phyloP scores from a whole-genome alignment of 1,140 invertebrate species.

The Cylas formicarius region DNA sequence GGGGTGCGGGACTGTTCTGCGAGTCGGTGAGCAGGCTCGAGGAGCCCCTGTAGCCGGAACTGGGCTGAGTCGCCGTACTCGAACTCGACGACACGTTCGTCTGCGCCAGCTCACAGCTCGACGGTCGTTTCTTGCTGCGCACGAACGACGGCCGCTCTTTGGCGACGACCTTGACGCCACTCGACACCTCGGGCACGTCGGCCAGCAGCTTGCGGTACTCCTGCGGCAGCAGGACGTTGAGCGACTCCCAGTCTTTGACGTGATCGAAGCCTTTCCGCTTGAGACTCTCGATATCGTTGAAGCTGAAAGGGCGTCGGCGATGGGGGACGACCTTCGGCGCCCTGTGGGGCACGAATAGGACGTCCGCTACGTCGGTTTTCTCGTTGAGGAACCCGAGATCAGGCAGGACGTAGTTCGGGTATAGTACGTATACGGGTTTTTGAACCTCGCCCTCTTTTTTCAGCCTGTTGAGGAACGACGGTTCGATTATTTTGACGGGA shows the following conservation, averaged over 20 bases:
- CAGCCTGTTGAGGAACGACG: conserved; percentile 57
- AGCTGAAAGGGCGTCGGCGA: conserved; percentile 65
- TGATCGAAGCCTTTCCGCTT: conserved; percentile 73
- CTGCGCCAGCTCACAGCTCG: conserved; percentile 57
- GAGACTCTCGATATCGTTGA: conserved; percentile 72
- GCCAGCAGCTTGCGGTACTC: conserved; percentile 70
- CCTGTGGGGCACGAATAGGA: conserved; percentile 40
- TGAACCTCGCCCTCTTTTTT: conserved; percentile 55
- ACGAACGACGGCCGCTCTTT: conserved; percentile 59
- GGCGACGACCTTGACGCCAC: conserved; percentile 50
- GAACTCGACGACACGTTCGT: conserved; percentile 63
- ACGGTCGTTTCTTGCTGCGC: conserved; percentile 50
- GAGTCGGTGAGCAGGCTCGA: conserved; percentile 75
- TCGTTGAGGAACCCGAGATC: conserved; percentile 77
- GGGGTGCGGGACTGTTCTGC: conserved; percentile 52
- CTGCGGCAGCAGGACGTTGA: conserved; percentile 74
- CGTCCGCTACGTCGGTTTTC: conserved; percentile 49
- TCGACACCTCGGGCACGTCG: conserved; percentile 66
- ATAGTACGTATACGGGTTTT: conserved; percentile 79
- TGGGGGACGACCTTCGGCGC: conserved; percentile 33
- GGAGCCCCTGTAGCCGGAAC: conserved; percentile 76
- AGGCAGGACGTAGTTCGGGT: conserved; percentile 85
- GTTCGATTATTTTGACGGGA: conserved; percentile 51
- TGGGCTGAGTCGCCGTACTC: conserved; percentile 68
- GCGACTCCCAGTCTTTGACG: conserved; percentile 84